Evolutionary conservation across 2,888 invertebrate species (phyloP), one percentile per base, ranked within the genome.

Genomic region (Thumatha senex): DNA sequence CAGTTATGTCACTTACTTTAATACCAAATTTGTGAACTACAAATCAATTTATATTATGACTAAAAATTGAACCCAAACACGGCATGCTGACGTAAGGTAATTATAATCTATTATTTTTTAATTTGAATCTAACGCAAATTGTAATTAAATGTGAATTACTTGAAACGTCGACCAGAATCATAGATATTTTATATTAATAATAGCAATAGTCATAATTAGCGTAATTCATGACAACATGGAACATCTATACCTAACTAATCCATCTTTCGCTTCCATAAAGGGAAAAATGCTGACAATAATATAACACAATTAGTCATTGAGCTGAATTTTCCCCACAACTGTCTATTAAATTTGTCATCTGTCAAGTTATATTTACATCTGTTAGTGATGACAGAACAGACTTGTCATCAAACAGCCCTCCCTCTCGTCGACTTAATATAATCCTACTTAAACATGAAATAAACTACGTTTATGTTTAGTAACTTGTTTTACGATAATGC

Each of bases 341-440:
- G 59, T 62, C 61, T 61, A 69, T 74, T 68, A 72, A 69, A 63
- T 73, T 63, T 62, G 67, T 68, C 69, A 65, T 49, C 33, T 58
- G 57, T 66, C 63, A 57, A 60, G 67, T 61, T 66, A 68, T 70
- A 69, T 70, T 72, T 70, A 67, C 63, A 64, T 58, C 46, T 60
- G 46, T 54, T 48, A 46, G 49, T 63, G 75, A 59, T 73, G 74
- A 74, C 74, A 71, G 55, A 53, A 43, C 50, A 42, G 61, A 48
- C 59, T 58, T 61, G 57, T 64, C 69, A 58, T 69, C 72, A 70
- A 67, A 63, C 62, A 45, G 29, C 42, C 52, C 63, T 60, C 70
- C 71, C 65, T 61, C 59, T 55, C 61, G 50, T 54, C 59, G 58
- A 64, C 65, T 61, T 60, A 72, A 69, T 63, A 71, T 58, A 61